Evolutionary conservation across 2,113 vertebrate species (phyloP).

Genomic region (Carassius gibelio): DNA sequence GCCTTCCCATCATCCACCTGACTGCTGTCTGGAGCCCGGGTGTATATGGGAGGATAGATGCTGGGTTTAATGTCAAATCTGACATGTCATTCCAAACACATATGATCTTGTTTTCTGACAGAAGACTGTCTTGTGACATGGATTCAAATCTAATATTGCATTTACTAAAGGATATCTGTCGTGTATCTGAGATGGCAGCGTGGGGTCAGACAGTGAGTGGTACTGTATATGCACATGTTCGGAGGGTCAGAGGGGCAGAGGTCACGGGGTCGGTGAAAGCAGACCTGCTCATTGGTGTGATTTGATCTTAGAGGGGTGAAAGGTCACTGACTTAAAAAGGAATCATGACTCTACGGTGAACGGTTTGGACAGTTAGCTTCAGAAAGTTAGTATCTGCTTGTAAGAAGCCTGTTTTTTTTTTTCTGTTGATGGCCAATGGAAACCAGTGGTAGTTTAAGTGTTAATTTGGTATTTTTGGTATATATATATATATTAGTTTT

Average conservation of each 20-base stretch:
- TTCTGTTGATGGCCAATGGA: neutral
- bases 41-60: neutral
- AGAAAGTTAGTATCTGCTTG: neutral
- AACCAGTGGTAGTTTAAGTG: neutral
- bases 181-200: neutral
- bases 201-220: neutral
- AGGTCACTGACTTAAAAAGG: slow-evolving; percentile 51
- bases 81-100: neutral
- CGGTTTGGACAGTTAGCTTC: neutral
- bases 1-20: slow-evolving; percentile 7
- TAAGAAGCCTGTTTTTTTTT: neutral
- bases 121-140: neutral
- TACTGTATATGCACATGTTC: slow-evolving; percentile 13
- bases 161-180: neutral
- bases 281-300: slow-evolving; percentile 22
- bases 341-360: slow-evolving; percentile 13
- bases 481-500: too few species aligned
- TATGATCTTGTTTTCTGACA: neutral
- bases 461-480: neutral
- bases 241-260: neutral
- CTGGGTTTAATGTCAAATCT: neutral
- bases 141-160: neutral
- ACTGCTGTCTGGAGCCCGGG: slow-evolving; percentile 20
- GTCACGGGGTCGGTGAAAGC: neutral
- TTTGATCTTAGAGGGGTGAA: slow-evolving; percentile 37